A percentile compares a stretch with the other conserved stretches of the same genome.
These are phyloP conservation scores for Sisyra terminalis DNA, from an alignment of 2,888 invertebrate species.

Conservation along the genomic window DNA sequence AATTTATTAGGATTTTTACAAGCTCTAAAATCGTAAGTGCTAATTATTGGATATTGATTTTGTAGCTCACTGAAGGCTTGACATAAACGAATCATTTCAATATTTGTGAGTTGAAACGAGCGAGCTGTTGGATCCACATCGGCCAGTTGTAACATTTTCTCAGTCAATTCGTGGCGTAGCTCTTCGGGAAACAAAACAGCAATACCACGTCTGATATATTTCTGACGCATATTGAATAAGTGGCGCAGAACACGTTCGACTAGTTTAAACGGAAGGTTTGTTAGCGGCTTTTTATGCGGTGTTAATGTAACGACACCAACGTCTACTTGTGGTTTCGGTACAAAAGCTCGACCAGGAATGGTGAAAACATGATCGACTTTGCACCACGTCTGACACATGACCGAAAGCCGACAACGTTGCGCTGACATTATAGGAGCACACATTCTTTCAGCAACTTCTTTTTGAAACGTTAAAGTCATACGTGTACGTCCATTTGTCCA, in stretches of 20 bases:
- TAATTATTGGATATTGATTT: constrained; percentile 45
- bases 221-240: constrained; percentile 78
- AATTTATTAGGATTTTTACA: constrained; percentile 15
- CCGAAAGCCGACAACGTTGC: constrained; percentile 75
- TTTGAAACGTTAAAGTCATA: constrained; percentile 93
- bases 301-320: constrained; percentile 84
- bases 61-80: constrained; percentile 60
- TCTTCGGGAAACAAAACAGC: constrained; percentile 62
- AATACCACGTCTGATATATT: constrained; percentile 54
- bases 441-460: constrained; percentile 90
- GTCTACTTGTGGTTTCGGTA: constrained; percentile 92
- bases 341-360: constrained; percentile 79
- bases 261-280: constrained; percentile 57
- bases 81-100: constrained; percentile 62
- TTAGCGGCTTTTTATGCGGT: constrained; percentile 57
- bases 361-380: constrained; percentile 65
- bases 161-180: constrained; percentile 42
- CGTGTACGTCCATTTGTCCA: constrained; percentile 70
- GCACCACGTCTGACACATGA: constrained; percentile 92
- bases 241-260: constrained; percentile 81
- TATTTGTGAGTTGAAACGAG: constrained; percentile 58
- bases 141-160: constrained; percentile 49
- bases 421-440: constrained; percentile 48
- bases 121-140: constrained; percentile 51
- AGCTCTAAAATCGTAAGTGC: constrained; percentile 51